Evolutionary conservation across 2,888 invertebrate species (phyloP).

Genomic region (Amphipoea lucens): DNA sequence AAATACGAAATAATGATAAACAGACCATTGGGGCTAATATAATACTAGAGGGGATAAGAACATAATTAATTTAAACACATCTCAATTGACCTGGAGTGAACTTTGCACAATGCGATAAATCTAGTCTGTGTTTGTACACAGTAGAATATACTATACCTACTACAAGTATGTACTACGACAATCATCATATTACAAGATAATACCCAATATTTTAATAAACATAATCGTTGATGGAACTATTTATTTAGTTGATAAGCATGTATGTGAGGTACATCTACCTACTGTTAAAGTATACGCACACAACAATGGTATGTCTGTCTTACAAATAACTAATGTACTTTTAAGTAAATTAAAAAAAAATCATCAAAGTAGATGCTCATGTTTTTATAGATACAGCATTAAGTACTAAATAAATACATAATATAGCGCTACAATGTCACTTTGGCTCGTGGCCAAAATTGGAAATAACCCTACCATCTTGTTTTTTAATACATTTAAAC

Average conservation of each 20-base stretch:
- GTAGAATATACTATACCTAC: not conserved
- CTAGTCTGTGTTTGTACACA: slow-evolving; percentile 11
- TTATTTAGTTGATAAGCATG: not conserved
- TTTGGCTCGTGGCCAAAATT: not conserved
- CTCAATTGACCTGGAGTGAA: slow-evolving; percentile 36
- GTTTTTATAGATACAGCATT: not conserved
- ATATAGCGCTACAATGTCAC: not conserved
- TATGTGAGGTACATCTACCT: not conserved
- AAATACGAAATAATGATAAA: slow-evolving; percentile 9
- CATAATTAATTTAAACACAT: slow-evolving; percentile 22
- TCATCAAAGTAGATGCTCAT: not conserved
- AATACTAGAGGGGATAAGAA: slow-evolving; percentile 31
- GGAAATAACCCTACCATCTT: not conserved
- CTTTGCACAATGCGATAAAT: slow-evolving; percentile 28
- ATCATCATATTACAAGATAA: not conserved
- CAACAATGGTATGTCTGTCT: not conserved
- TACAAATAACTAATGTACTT: not conserved
- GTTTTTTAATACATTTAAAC: no score
- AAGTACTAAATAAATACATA: no score
- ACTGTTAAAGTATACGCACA: not conserved
- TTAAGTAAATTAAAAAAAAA: not conserved
- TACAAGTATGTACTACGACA: not conserved
- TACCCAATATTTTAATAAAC: not conserved
- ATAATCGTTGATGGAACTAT: not conserved
- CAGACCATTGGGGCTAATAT: slow-evolving; percentile 1